Conservation (phyloP, 1,140 invertebrate genomes). For the Drosophila suzukii region DNA sequence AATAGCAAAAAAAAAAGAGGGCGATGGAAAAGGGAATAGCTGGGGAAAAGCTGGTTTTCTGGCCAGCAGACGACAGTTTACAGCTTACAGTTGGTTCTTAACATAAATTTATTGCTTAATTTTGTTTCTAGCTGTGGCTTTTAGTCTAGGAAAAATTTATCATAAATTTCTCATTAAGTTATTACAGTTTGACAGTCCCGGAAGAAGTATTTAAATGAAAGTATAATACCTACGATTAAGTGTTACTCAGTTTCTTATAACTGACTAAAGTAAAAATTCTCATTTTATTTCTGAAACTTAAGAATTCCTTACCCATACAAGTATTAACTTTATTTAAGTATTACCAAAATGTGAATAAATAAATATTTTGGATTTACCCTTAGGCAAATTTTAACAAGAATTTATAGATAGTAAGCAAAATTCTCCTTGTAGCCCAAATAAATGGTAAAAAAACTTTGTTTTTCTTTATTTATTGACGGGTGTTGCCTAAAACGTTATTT, state of each 20-base stretch:
- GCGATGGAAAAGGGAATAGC: neutral
- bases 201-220: neutral
- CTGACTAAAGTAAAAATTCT: too few relatives aligned
- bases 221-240: neutral
- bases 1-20: conserved; percentile 17
- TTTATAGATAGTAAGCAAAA: too few relatives aligned
- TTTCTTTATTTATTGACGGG: neutral
- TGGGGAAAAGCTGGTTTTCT: conserved; percentile 26
- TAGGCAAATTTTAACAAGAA: too few relatives aligned
- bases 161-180: conserved; percentile 53
- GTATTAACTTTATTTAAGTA: too few relatives aligned
- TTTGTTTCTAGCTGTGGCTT: conserved; percentile 25
- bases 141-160: conserved; percentile 31
- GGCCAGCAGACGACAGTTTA: conserved; percentile 57
- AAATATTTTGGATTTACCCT: too few relatives aligned
- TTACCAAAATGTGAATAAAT: too few relatives aligned
- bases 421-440: neutral
- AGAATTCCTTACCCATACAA: too few relatives aligned
- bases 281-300: too few relatives aligned
- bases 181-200: conserved; percentile 15
- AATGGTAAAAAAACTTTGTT: neutral
- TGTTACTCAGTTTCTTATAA: neutral
- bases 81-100: conserved; percentile 53
- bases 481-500: neutral
- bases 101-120: conserved; percentile 77